Evolutionary conservation across 2,113 vertebrate genomes (phyloP).

Genomic region (Lepisosteus oculatus): DNA sequence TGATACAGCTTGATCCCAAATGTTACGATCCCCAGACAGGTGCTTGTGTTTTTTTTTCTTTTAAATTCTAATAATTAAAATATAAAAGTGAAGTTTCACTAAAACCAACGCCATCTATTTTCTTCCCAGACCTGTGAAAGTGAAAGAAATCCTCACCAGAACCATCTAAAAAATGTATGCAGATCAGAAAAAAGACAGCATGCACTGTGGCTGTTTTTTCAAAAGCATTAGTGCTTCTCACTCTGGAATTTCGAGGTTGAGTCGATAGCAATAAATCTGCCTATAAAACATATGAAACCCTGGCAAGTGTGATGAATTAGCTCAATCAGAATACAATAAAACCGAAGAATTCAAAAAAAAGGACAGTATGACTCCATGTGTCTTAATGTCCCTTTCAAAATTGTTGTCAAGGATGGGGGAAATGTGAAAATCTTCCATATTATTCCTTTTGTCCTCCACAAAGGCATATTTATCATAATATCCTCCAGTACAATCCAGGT

Average conservation of each 20-base stretch:
- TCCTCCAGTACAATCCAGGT: slow-evolving; percentile 26
- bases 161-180: too few species aligned
- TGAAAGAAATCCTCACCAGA: too few species aligned
- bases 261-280: too few species aligned
- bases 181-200: too few species aligned
- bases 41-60: neutral
- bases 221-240: too few species aligned
- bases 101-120: too few species aligned
- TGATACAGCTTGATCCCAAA: neutral
- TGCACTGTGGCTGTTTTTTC: too few species aligned
- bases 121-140: too few species aligned
- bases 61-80: neutral
- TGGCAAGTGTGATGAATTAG: neutral
- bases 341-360: neutral
- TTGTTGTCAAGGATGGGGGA: neutral
- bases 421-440: too few species aligned
- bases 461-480: slow-evolving; percentile 18
- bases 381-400: slow-evolving; percentile 5
- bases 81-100: neutral
- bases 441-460: slow-evolving; percentile 3
- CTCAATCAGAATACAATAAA: neutral
- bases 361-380: slow-evolving; percentile 6
- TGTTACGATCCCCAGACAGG: neutral
- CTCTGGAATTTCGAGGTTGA: too few species aligned
- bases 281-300: neutral